Evolutionary conservation across 2,113 vertebrate genomes (phyloP).

Genomic region (Notiomystis cincta): DNA sequence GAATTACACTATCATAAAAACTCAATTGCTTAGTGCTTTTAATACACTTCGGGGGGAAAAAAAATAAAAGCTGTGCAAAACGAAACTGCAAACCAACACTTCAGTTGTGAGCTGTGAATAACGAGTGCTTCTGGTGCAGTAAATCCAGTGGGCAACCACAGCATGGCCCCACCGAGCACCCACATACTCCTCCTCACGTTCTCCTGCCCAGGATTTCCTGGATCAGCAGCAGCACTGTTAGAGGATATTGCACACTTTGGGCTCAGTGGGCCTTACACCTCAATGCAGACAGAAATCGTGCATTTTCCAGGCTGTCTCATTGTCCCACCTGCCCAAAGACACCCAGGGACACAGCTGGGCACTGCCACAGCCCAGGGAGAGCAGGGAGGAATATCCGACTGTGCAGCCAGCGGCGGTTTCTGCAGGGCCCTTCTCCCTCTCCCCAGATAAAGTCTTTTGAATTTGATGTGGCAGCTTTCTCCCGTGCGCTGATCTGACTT

Average conservation of each 20-base stretch:
- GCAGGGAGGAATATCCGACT: background rate
- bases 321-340: background rate
- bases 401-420: fast-evolving
- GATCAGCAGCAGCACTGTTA: background rate
- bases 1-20: background rate
- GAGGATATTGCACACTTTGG: background rate
- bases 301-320: background rate
- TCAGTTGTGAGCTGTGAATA: background rate
- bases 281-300: background rate
- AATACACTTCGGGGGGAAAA: background rate
- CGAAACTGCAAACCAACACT: background rate
- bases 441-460: background rate
- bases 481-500: background rate
- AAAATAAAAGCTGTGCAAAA: background rate
- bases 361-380: background rate
- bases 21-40: background rate
- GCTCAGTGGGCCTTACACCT: background rate
- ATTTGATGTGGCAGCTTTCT: conserved; percentile 9
- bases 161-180: background rate
- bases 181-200: background rate
- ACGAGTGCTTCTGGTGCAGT: background rate
- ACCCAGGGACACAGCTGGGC: background rate
- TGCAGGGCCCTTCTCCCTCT: background rate
- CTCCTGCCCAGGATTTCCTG: background rate
- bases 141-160: background rate